Conservation (phyloP, 2,797 vertebrate species). For the Merluccius polli region DNA sequence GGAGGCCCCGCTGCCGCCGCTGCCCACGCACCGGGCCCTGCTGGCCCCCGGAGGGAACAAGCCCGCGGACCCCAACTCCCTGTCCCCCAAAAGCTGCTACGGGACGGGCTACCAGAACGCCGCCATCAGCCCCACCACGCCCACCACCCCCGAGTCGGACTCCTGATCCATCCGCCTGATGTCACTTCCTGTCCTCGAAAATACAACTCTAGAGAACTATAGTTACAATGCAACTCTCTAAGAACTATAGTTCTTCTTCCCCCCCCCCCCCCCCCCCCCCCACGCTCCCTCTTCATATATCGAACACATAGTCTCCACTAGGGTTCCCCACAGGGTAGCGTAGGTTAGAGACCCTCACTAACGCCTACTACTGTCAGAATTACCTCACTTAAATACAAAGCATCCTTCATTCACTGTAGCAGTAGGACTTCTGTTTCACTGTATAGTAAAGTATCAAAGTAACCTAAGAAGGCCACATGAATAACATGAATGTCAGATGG, state of each 20-base stretch:
- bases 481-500: background rate
- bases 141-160: constrained; percentile 81
- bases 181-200: background rate
- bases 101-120: constrained; percentile 85
- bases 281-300: constrained; percentile 34
- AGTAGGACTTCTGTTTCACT: background rate
- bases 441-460: background rate
- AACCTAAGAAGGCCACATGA: background rate
- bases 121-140: constrained; percentile 66
- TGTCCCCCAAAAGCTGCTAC: constrained; percentile 85
- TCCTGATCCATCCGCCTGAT: constrained; percentile 71
- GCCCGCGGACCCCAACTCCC: constrained; percentile 74
- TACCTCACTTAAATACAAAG: constrained; percentile 17
- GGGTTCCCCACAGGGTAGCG: constrained; percentile 31
- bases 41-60: constrained; percentile 79
- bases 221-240: background rate
- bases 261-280: constrained; percentile 6
- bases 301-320: constrained; percentile 30
- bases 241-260: background rate
- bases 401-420: constrained; percentile 13
- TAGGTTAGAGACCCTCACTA: constrained; percentile 25
- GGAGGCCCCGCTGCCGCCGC: constrained; percentile 75
- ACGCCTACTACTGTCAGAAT: constrained; percentile 22
- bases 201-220: background rate
- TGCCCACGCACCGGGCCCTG: constrained; percentile 77